Percentiles rank a stretch among this genome's conserved stretches.
phyloP scores from a whole-genome alignment of 2,797 vertebrate species.

The Rhabdomys pumilio region DNA sequence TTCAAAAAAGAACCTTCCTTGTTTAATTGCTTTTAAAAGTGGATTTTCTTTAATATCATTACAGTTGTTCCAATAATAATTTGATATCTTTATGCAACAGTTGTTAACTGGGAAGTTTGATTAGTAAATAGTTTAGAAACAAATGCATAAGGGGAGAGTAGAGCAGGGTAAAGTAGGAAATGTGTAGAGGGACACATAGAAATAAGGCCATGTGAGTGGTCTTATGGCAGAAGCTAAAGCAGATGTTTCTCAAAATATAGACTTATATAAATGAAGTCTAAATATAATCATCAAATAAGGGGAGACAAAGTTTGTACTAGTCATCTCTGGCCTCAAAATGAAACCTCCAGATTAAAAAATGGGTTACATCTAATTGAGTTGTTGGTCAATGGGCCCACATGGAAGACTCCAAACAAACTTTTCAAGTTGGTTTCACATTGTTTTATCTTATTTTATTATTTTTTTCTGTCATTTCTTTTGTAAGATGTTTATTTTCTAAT shows the following conservation, averaged over 20 bases:
- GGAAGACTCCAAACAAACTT: neutral
- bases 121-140: conserved; percentile 40
- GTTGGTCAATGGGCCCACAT: neutral
- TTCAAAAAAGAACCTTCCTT: neutral
- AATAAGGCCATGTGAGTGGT: neutral
- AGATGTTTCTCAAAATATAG: neutral
- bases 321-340: too few relatives aligned
- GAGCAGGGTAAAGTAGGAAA: neutral
- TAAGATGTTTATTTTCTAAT: neutral
- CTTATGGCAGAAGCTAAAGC: neutral
- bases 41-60: conserved; percentile 15
- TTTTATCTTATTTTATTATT: neutral
- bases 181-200: neutral
- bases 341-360: neutral
- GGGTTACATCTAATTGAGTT: neutral
- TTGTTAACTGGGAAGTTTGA: conserved; percentile 35
- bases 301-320: neutral
- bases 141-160: neutral
- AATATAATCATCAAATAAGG: neutral
- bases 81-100: neutral
- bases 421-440: neutral
- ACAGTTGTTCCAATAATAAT: conserved; percentile 13
- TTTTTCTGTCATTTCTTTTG: neutral
- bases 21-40: neutral
- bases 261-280: neutral